These are phyloP conservation scores for Pipistrellus pygmaeus DNA, from an alignment of 2,797 vertebrate species.

Conservation along the genomic window DNA sequence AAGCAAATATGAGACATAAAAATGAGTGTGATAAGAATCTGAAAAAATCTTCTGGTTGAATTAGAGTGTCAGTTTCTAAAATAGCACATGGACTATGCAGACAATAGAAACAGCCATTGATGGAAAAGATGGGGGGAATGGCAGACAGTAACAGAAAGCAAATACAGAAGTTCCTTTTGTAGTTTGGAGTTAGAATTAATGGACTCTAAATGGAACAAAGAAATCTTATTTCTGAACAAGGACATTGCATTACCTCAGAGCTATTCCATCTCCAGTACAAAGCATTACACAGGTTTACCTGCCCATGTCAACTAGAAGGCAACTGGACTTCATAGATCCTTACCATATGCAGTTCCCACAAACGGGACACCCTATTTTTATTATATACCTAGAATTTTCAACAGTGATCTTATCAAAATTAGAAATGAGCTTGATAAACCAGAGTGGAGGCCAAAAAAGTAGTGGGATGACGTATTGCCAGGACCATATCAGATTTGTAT, in stretches of 20 bases:
- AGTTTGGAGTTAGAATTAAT: neutral
- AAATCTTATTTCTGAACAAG: neutral
- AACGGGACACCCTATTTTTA: neutral
- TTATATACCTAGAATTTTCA: neutral
- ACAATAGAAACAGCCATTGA: neutral
- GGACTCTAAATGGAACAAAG: neutral
- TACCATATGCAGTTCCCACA: neutral
- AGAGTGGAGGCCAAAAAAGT: neutral
- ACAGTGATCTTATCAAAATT: neutral
- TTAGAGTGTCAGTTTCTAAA: constrained; percentile 42
- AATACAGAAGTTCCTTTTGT: neutral
- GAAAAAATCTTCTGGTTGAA: neutral
- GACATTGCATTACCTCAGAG: neutral
- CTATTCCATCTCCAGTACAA: neutral
- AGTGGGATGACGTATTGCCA: neutral
- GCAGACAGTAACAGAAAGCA: neutral
- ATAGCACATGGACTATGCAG: neutral
- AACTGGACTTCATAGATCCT: neutral
- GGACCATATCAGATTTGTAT: neutral
- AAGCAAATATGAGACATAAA: constrained; percentile 51
- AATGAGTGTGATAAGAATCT: neutral
- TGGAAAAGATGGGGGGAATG: neutral
- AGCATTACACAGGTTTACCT: neutral
- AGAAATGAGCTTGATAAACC: neutral
- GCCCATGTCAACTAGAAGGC: neutral